These are phyloP conservation scores for Cataglyphis altisquamis DNA, from an alignment of 2,888 invertebrate genomes.

Conservation along the genomic window DNA sequence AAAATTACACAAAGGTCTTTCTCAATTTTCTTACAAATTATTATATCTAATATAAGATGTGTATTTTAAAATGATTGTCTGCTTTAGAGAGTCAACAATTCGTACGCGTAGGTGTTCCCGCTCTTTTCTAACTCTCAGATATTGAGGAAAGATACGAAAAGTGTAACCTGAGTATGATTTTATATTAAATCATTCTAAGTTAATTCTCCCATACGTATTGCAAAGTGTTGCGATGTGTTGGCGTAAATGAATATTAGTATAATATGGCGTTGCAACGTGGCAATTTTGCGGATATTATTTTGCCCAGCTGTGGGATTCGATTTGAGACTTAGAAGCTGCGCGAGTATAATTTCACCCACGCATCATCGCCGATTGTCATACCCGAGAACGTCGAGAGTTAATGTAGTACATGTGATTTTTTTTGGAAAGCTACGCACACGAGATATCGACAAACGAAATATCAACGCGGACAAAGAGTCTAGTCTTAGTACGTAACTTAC, in stretches of 20 bases:
- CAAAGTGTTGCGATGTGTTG: slow-evolving; percentile 13
- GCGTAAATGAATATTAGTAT: slow-evolving; percentile 55
- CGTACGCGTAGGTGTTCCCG: slow-evolving; percentile 41
- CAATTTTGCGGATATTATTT: slow-evolving; percentile 33
- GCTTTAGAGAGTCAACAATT: not conserved
- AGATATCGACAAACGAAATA: slow-evolving; percentile 63
- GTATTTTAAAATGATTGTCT: not conserved
- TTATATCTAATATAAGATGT: slow-evolving; percentile 18
- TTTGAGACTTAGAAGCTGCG: slow-evolving; percentile 31
- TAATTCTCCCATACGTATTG: slow-evolving; percentile 43
- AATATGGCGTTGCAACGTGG: slow-evolving; percentile 38
- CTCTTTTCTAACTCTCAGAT: slow-evolving; percentile 17
- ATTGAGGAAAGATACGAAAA: slow-evolving; percentile 29
- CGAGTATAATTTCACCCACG: slow-evolving; percentile 48
- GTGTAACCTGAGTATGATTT: slow-evolving; percentile 35
- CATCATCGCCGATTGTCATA: slow-evolving; percentile 40
- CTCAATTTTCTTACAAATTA: slow-evolving; percentile 17
- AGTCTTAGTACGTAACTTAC: slow-evolving; percentile 70
- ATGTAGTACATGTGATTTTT: not conserved
- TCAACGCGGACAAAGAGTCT: slow-evolving; percentile 56
- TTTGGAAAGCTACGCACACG: slow-evolving; percentile 8
- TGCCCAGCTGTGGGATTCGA: slow-evolving; percentile 25
- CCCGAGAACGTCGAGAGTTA: slow-evolving; percentile 22
- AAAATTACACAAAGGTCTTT: not conserved
- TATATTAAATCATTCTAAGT: slow-evolving; percentile 33